Base-by-base conservation (phyloP, 2,888 invertebrate species). In the Drosophila nigritarsus region DNA sequence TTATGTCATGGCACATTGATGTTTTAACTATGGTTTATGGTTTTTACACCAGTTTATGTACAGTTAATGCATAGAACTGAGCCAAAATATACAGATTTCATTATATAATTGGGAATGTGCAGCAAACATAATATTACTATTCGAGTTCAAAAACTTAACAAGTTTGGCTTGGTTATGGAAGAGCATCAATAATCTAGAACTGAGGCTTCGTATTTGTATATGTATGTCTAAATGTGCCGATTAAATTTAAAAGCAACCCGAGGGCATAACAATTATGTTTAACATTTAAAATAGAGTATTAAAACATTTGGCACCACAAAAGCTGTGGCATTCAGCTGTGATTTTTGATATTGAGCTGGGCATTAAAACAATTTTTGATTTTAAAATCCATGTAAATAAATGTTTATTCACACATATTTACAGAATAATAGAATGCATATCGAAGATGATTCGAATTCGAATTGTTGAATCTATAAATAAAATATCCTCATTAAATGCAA, bases 351-450 rank as follows among this genome's bases (percentile, higher is more conserved):
- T 79, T 75, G 65, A 82, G 82, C 77, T 61, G 65, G 55, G 67
- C 67, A 62, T 71, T 82, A 84, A 87, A 87, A 82, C 56, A 68
- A 73, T 71, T 75, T n/a, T 65, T 63, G 68, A 83, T 83, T 80
- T 86, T 66, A 73, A 83, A 88, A 66, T 66, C 65, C 49, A 66
- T 51, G 38, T 48, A 80, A 88, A 66, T 58, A 67, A 54, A 66
- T 53, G 27, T 34, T 42, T 49, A 69, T 55, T 83, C 71, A 74
- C 58, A 53, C 63, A 54, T 79, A 65, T 75, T 9, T 82, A 62
- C 66, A 75, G 29, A 11, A 50, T 60, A 42, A 49, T 53, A 40
- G 29, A 18, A 49, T 49, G 29, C 40, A 30, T 48, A 49, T 64
- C 18, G 48, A 54, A 45, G 36, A 69, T 32, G 32, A 32, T 32